phyloP scores from a whole-genome alignment of 2,888 invertebrate genomes.

The Callosobruchus maculatus region DNA sequence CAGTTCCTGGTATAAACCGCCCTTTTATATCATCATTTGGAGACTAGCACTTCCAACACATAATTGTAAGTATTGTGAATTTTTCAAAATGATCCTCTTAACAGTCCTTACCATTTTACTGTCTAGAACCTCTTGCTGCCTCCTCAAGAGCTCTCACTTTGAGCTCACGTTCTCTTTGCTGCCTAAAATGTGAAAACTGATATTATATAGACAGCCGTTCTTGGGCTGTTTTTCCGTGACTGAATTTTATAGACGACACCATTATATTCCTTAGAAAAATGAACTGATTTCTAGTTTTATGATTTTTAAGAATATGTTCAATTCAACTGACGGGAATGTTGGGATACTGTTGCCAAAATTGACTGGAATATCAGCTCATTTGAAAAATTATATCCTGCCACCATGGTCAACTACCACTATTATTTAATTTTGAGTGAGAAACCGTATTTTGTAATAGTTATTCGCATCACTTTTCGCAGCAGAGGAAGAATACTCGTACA shows the following conservation, averaged over 20 bases:
- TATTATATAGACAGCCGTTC: constrained; percentile 28
- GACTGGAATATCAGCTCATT: too few species aligned
- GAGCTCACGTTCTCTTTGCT: constrained; percentile 80
- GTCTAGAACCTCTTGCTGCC: constrained; percentile 70
- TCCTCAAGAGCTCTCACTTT: constrained; percentile 83
- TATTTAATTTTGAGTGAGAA: too few species aligned
- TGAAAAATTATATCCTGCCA: too few species aligned
- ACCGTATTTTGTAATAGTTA: too few species aligned
- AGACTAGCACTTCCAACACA: too few species aligned
- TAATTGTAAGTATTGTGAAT: background rate
- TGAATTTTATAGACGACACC: constrained; percentile 16
- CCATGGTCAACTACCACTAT: too few species aligned
- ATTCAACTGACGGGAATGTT: background rate
- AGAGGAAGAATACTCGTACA: too few species aligned
- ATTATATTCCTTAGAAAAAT: constrained; percentile 3
- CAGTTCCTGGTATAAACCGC: too few species aligned
- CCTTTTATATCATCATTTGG: too few species aligned
- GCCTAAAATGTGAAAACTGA: constrained; percentile 46
- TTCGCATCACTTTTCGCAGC: too few species aligned
- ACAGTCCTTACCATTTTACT: constrained; percentile 20
- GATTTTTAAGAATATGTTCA: background rate
- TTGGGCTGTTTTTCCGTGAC: constrained; percentile 4
- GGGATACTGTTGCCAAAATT: too few species aligned
- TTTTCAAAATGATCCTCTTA: background rate
- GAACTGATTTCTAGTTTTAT: constrained; percentile 7